These are phyloP conservation scores for Anguilla anguilla DNA, from an alignment of 2,797 vertebrate species.

Conservation along the genomic window DNA sequence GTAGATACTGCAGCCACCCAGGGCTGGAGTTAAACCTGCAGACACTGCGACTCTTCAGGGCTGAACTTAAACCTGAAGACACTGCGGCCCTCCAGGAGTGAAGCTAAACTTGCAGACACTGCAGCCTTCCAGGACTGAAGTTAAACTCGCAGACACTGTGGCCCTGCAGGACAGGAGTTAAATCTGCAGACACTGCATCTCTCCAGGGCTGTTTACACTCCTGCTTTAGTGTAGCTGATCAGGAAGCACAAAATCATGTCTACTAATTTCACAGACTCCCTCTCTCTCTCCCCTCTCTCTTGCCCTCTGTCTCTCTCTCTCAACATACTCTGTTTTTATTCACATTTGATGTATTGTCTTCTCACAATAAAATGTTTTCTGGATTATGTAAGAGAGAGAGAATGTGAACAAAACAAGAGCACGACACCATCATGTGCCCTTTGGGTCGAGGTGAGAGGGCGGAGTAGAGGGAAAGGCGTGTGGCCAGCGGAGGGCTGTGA, in stretches of 20 bases:
- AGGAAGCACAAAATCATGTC: conserved; percentile 3
- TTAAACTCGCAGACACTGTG: too few species aligned
- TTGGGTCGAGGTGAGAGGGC: conserved; percentile 59
- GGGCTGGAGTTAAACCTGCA: too few species aligned
- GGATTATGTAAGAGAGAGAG: not conserved
- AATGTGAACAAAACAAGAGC: not conserved
- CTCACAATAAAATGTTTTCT: not conserved
- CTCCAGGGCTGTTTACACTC: not conserved
- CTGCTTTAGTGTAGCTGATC: not conserved
- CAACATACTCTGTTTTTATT: too few species aligned
- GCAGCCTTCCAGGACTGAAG: too few species aligned
- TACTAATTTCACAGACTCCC: not conserved
- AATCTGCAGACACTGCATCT: not conserved
- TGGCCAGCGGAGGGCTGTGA: conserved; percentile 38
- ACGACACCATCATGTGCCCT: conserved; percentile 51
- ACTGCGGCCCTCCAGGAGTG: too few species aligned
- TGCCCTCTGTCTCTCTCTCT: not conserved
- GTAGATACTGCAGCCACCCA: too few species aligned
- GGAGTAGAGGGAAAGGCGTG: conserved; percentile 61
- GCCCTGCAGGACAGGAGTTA: too few species aligned
- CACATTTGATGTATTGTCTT: not conserved
- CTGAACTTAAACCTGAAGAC: too few species aligned
- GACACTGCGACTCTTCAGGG: too few species aligned
- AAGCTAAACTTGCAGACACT: too few species aligned
- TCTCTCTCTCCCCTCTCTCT: not conserved